Conservation (phyloP, 2,888 invertebrate species). For the Scelioninae gen. 2 region DNA sequence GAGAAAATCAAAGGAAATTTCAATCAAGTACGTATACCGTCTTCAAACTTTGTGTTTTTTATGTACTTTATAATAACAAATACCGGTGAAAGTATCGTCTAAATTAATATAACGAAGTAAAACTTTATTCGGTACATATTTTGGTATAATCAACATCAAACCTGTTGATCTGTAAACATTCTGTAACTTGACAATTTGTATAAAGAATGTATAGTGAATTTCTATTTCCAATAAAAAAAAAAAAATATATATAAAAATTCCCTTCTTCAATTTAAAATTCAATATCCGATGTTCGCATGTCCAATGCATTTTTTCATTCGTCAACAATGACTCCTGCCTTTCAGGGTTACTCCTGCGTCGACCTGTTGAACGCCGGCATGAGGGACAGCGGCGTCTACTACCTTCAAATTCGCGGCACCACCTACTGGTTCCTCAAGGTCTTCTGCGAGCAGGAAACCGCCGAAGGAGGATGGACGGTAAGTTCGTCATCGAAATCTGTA, state of each 20-base stretch:
- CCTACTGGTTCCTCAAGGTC: conserved; percentile 94
- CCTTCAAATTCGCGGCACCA: conserved; percentile 91
- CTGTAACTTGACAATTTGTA: background rate
- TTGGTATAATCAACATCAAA: too few species aligned
- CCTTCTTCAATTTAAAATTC: conserved; percentile 5
- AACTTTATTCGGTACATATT: too few species aligned
- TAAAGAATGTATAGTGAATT: too few species aligned
- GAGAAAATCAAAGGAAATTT: conserved; percentile 34
- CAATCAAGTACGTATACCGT: conserved; percentile 1
- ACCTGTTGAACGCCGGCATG: conserved; percentile 90
- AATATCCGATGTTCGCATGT: conserved; percentile 4
- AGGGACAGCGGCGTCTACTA: conserved; percentile 92
- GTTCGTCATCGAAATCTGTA: conserved; percentile 66
- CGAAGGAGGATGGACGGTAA: conserved; percentile 96
- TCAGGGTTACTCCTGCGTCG: conserved; percentile 92
- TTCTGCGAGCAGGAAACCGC: conserved; percentile 92
- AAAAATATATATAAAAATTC: background rate
- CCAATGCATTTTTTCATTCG: conserved; percentile 31
- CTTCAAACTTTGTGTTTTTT: background rate
- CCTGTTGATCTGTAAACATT: too few species aligned
- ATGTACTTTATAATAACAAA: too few species aligned
- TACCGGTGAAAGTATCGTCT: too few species aligned
- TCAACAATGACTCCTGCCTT: conserved; percentile 66
- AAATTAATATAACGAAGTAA: background rate
- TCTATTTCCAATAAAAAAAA: background rate